phyloP scores from a whole-genome alignment of 2,113 vertebrate genomes.

The Apodemus speciosus region DNA sequence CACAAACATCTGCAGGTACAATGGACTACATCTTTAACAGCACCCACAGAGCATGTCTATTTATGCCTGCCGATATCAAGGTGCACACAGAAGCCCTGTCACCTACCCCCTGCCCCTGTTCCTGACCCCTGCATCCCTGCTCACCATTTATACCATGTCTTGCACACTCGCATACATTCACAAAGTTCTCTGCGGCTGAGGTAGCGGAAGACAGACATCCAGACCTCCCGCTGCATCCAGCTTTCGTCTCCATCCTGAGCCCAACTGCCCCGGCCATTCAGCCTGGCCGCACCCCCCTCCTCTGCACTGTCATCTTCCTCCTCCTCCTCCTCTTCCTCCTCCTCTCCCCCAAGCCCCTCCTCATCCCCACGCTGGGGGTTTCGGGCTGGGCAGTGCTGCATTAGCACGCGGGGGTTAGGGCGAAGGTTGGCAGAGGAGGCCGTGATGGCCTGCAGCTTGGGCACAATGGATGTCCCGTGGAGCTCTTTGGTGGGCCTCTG shows the following conservation, averaged over 20 bases:
- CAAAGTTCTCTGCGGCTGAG: constrained; percentile 95
- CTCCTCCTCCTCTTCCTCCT: constrained; percentile 86
- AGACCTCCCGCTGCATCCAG: constrained; percentile 94
- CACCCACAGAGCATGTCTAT: background rate
- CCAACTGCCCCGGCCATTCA: constrained; percentile 86
- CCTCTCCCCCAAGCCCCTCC: constrained; percentile 81
- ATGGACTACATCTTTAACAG: background rate
- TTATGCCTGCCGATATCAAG: background rate
- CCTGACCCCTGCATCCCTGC: constrained; percentile 76
- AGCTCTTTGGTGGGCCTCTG: constrained; percentile 93
- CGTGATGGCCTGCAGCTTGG: constrained; percentile 96
- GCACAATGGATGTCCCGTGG: constrained; percentile 94
- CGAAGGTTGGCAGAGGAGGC: constrained; percentile 89
- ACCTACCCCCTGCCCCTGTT: constrained; percentile 64
- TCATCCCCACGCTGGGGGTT: constrained; percentile 80
- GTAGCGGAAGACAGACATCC: constrained; percentile 98
- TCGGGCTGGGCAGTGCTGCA: constrained; percentile 82
- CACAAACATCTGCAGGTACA: background rate
- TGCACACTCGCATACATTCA: constrained; percentile 99
- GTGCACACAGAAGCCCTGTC: constrained; percentile 32
- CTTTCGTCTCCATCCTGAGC: constrained; percentile 85
- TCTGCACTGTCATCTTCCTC: constrained; percentile 86
- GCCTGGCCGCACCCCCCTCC: constrained; percentile 84
- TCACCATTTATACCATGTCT: constrained; percentile 99
- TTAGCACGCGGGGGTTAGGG: constrained; percentile 90